phyloP scores from a whole-genome alignment of 2,113 vertebrate species.

The Pseudolaguvia tuberculata region DNA sequence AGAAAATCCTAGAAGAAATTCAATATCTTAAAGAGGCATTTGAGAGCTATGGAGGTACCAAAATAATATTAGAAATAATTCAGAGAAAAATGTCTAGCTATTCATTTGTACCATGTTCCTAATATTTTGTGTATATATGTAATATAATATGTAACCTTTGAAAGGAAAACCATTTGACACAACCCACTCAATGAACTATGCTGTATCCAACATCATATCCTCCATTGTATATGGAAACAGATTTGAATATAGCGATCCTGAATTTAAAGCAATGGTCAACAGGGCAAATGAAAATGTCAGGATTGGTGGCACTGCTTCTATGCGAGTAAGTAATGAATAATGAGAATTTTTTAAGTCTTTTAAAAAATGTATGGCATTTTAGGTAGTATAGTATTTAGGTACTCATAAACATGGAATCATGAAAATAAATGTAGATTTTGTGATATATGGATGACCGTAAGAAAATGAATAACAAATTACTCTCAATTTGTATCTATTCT shows the following conservation, averaged over 20 bases:
- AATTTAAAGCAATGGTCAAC: slow-evolving; percentile 55
- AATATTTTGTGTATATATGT: background rate
- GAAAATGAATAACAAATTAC: background rate
- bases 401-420: background rate
- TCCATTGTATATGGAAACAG: slow-evolving; percentile 66
- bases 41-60: slow-evolving; percentile 55
- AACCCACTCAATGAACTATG: slow-evolving; percentile 45
- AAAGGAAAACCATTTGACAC: slow-evolving; percentile 64
- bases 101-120: background rate
- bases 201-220: slow-evolving; percentile 67
- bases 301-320: slow-evolving; percentile 42
- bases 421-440: background rate
- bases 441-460: background rate
- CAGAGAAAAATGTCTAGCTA: background rate
- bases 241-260: slow-evolving; percentile 64
- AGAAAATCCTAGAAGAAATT: slow-evolving; percentile 61
- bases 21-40: slow-evolving; percentile 54
- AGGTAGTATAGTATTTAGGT: background rate
- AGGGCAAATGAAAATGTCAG: slow-evolving; percentile 50
- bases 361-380: background rate
- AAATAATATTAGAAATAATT: background rate
- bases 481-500: background rate
- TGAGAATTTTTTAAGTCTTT: no score
- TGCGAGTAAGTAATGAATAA: slow-evolving; percentile 49
- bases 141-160: no score